Percentiles rank a stretch among this genome's conserved stretches.
phyloP scores from a whole-genome alignment of 2,888 invertebrate genomes.

The Arrhopalites spinosus region DNA sequence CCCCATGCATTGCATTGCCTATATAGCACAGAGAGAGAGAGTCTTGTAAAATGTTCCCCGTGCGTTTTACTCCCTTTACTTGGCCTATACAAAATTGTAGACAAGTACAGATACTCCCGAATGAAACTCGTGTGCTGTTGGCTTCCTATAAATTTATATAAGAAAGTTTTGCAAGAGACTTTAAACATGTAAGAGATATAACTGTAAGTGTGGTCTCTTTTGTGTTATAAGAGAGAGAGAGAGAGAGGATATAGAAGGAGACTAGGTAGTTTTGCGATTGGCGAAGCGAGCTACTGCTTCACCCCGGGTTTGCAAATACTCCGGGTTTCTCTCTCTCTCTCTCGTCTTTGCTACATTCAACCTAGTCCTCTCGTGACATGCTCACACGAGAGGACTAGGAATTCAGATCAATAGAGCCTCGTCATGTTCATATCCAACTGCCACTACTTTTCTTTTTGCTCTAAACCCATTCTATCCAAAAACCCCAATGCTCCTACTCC shows the following conservation, averaged over 20 bases:
- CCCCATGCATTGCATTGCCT: too few relatives aligned
- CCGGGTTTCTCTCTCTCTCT: conserved; percentile 22
- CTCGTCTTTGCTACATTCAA: not conserved
- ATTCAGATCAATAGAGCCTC: conserved; percentile 41
- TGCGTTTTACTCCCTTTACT: too few relatives aligned
- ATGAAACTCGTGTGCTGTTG: too few relatives aligned
- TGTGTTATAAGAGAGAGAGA: not conserved
- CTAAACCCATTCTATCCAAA: too few relatives aligned
- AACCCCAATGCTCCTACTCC: not conserved
- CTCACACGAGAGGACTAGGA: too few relatives aligned
- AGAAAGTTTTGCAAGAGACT: too few relatives aligned
- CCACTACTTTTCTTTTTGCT: not conserved
- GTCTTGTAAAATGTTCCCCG: too few relatives aligned
- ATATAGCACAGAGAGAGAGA: too few relatives aligned
- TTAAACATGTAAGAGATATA: not conserved
- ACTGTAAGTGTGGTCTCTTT: not conserved
- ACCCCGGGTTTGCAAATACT: conserved; percentile 32
- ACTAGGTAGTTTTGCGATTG: not conserved
- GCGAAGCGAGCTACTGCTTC: not conserved
- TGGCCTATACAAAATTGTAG: too few relatives aligned
- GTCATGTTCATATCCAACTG: not conserved
- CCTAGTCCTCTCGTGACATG: conserved; percentile 38
- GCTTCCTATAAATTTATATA: too few relatives aligned
- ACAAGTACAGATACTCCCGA: too few relatives aligned
- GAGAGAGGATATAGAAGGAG: not conserved